Base-by-base conservation (phyloP, 2,113 vertebrate genomes). In the Parotia lawesii region DNA sequence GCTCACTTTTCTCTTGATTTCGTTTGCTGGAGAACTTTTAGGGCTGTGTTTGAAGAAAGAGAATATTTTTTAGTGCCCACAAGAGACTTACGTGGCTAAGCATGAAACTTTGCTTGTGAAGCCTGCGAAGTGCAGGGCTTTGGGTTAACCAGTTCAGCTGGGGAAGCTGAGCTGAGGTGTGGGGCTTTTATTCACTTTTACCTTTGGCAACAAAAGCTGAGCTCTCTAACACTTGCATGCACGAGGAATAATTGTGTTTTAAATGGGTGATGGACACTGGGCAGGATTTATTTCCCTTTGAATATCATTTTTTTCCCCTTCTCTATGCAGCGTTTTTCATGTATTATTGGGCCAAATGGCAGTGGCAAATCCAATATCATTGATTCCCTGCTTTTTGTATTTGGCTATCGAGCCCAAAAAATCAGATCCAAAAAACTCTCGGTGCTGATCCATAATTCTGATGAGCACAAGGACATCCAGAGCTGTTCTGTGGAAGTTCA, bases 321-420 rank as follows among this genome's bases (percentile, higher is more conserved):
- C 93, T 77, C 83, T 82, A 53, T 94, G 29, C 98, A 99, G 99
- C 98, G 99, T 48, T 99, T 99, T 95, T 99, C 99, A 16, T 99
- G 99, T 85, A 99, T 99, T 97, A 98, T 99, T 96, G 99, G 99
- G 56, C 99, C 99, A 58, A 99, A 99, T 80, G 99, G 99, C 94
- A 99, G 99, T 82, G 99, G 99, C 58, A 99, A 99, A 97, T 99
- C 99, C 96, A 99, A 99, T 89, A 98, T 99, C 95, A 99, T 99
- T 90, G 99, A 99, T 97, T 99, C 99, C 13, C 99, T 99, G 99
- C 99, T 99, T 64, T 99, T 99, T 98, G 99, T 99, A 21, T 99
- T 99, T 95, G 99, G 99, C 61, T 99, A 99, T 89, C 98, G 99
- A 96, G 99, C 99, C 76, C 99, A 99, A 97, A 99, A 99, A 98